phyloP scores from a whole-genome alignment of 2,113 vertebrate species.

The Gavialis gangeticus region DNA sequence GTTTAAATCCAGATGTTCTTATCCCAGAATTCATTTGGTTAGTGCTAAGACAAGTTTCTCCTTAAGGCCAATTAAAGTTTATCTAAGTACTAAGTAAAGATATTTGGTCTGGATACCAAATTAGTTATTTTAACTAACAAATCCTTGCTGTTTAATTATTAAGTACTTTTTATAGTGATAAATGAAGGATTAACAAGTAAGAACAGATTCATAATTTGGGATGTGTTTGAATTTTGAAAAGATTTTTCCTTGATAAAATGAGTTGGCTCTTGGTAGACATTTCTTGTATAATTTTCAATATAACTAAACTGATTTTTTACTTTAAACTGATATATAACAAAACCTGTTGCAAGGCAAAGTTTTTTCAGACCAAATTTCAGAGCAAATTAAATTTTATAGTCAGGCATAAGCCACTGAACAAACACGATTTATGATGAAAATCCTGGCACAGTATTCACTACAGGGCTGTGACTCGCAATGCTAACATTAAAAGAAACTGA shows the following conservation, averaged over 20 bases:
- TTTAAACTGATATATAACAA: neutral
- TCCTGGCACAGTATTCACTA: slow-evolving; percentile 12
- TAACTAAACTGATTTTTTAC: neutral
- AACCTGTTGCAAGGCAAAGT: neutral
- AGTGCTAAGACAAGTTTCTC: neutral
- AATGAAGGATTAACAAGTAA: neutral
- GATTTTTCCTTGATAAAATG: neutral
- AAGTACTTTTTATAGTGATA: neutral
- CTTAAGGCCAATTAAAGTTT: neutral
- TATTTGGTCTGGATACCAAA: neutral
- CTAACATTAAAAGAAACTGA: neutral
- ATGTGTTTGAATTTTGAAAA: neutral
- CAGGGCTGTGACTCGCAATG: neutral
- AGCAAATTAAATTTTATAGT: slow-evolving; percentile 52
- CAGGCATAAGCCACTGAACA: slow-evolving; percentile 30
- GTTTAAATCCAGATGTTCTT: neutral
- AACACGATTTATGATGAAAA: slow-evolving; percentile 50
- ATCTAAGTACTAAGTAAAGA: neutral
- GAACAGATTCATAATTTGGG: neutral
- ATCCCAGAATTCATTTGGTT: neutral
- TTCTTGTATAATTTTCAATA: neutral
- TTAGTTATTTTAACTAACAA: neutral
- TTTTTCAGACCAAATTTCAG: slow-evolving; percentile 60
- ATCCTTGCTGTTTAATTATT: no score
- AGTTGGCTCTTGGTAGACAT: neutral